Percentiles rank a stretch among this genome's conserved stretches.
Evolutionary conservation across 2,113 vertebrate genomes (phyloP).

Genomic region (Nothobranchius furzeri): DNA sequence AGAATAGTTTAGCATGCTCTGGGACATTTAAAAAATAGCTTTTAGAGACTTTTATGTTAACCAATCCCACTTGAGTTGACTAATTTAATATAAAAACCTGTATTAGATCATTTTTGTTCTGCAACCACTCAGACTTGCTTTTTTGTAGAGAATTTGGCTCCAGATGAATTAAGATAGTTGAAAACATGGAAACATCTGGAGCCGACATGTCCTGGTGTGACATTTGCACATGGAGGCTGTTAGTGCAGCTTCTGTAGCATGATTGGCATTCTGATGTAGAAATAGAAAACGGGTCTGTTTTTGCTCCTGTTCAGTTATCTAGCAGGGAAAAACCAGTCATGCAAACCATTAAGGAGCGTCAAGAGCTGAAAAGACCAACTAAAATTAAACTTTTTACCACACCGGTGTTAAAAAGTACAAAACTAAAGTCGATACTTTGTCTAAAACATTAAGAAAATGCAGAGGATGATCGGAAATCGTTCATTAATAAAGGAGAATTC

Average conservation of each 20-base stretch:
- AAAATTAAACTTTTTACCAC: background rate
- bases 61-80: too few species aligned
- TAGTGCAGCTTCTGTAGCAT: too few species aligned
- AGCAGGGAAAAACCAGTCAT: background rate
- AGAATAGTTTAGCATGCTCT: too few species aligned
- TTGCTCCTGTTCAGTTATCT: too few species aligned
- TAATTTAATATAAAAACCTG: too few species aligned
- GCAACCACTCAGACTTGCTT: background rate
- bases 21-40: too few species aligned
- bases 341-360: background rate
- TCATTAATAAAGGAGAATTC: background rate
- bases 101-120: too few species aligned
- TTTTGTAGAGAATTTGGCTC: background rate
- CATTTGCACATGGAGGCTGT: background rate
- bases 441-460: background rate
- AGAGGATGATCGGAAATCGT: background rate
- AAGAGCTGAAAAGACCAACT: background rate
- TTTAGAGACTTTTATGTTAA: too few species aligned
- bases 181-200: conserved; percentile 1
- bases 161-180: background rate
- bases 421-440: background rate
- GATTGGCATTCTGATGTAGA: background rate
- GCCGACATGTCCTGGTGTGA: background rate
- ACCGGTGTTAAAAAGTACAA: background rate
- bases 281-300: background rate